phyloP scores from a whole-genome alignment of 2,888 invertebrate genomes.

The Sussaba pulchella region DNA sequence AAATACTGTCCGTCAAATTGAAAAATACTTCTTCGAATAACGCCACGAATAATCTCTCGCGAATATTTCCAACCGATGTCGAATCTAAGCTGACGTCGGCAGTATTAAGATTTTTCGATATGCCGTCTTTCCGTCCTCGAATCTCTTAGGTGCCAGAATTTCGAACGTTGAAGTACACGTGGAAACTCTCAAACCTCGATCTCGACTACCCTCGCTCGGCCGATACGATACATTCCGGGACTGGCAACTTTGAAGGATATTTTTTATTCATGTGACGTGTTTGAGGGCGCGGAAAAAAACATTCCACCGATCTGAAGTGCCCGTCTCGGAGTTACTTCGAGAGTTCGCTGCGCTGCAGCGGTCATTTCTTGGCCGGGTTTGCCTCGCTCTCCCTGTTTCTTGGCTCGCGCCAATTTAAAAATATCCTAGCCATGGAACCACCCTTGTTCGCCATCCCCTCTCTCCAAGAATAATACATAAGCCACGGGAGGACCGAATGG shows the following conservation, averaged over 20 bases:
- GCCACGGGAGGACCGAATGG: constrained; percentile 15
- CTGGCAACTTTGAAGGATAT: constrained; percentile 83
- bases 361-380: constrained; percentile 1
- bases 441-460: constrained; percentile 19
- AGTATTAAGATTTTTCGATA: constrained; percentile 19
- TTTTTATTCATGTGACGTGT: constrained; percentile 84
- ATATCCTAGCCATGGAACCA: constrained; percentile 41
- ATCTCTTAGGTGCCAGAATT: constrained; percentile 5
- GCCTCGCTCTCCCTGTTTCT: background rate
- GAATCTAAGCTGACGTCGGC: constrained; percentile 13
- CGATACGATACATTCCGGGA: constrained; percentile 73
- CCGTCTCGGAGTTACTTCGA: constrained; percentile 37
- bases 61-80: background rate
- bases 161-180: constrained; percentile 19
- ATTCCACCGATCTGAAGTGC: constrained; percentile 78
- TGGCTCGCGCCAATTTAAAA: constrained; percentile 59
- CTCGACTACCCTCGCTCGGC: constrained; percentile 1
- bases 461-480: constrained; percentile 49
- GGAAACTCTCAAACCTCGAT: background rate
- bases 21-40: too few species aligned
- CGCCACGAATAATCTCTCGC: background rate
- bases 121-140: background rate
- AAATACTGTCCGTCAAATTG: too few species aligned
- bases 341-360: constrained; percentile 18
- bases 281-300: constrained; percentile 83